Percentiles rank a stretch among this genome's conserved stretches.
These are phyloP conservation scores for Morpho helenor DNA, from an alignment of 2,888 invertebrate species.

Conservation along the genomic window DNA sequence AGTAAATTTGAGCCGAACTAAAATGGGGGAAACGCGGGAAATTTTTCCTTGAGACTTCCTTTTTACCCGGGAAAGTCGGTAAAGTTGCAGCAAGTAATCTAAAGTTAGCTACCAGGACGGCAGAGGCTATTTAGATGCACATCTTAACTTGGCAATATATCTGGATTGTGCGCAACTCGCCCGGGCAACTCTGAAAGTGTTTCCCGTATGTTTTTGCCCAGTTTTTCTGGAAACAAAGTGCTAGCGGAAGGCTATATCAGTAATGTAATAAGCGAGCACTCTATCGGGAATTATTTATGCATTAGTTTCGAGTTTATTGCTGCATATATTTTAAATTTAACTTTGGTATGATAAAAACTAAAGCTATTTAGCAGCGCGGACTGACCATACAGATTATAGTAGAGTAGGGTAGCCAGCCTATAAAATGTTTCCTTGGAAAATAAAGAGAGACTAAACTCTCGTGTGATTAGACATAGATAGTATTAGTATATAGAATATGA, in stretches of 20 bases:
- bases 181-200: constrained; percentile 49
- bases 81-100: constrained; percentile 77
- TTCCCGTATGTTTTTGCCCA: constrained; percentile 39
- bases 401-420: too few species aligned
- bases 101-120: constrained; percentile 71
- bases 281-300: constrained; percentile 17
- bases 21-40: constrained; percentile 50
- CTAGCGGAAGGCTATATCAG: constrained; percentile 41
- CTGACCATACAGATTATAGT: too few species aligned
- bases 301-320: constrained; percentile 6
- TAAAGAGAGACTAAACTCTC: too few species aligned
- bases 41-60: constrained; percentile 49
- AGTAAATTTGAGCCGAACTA: constrained; percentile 66
- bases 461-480: too few species aligned
- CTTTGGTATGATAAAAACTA: too few species aligned
- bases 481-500: too few species aligned
- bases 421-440: too few species aligned
- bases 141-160: constrained; percentile 77
- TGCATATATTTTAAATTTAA: too few species aligned
- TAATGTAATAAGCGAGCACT: constrained; percentile 46
- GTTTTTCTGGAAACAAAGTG: constrained; percentile 40
- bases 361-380: too few species aligned
- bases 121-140: constrained; percentile 78
- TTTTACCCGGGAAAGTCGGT: constrained; percentile 52
- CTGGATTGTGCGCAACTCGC: constrained; percentile 58